phyloP scores from a whole-genome alignment of 1,140 invertebrate species.

The Calliopsis andreniformis region DNA sequence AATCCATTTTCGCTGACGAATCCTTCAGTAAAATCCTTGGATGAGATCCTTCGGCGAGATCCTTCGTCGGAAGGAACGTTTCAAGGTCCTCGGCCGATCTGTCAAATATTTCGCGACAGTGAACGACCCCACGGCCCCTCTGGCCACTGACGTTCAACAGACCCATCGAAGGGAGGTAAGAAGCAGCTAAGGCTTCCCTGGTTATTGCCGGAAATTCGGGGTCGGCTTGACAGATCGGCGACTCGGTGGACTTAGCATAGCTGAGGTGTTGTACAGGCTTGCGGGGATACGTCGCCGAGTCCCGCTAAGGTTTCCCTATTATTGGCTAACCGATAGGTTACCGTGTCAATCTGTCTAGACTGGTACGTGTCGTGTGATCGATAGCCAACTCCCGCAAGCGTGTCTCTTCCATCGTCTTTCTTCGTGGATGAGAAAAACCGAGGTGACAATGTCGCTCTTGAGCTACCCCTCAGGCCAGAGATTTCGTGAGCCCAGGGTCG shows the following conservation, averaged over 20 bases:
- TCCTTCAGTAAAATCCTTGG: too few species aligned
- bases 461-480: too few species aligned
- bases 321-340: constrained; percentile 74
- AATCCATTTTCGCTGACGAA: too few species aligned
- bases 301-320: constrained; percentile 71
- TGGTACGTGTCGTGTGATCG: constrained; percentile 59
- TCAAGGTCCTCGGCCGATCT: not conserved
- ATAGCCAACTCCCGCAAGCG: constrained; percentile 35
- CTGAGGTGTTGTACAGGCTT: constrained; percentile 46
- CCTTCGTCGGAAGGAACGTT: not conserved
- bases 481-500: too few species aligned
- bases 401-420: constrained; percentile 40
- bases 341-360: constrained; percentile 72
- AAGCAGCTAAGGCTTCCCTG: constrained; percentile 8
- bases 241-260: constrained; percentile 64
- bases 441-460: not conserved
- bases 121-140: not conserved
- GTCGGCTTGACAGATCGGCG: constrained; percentile 36
- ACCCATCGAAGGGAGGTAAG: too few species aligned
- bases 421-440: not conserved
- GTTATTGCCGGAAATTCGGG: constrained; percentile 50
- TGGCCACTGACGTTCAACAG: not conserved
- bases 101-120: not conserved
- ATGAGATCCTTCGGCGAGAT: too few species aligned
- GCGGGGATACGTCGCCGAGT: constrained; percentile 35